These are phyloP conservation scores for Pteropus alecto DNA, from an alignment of 2,113 vertebrate species.

Conservation along the genomic window DNA sequence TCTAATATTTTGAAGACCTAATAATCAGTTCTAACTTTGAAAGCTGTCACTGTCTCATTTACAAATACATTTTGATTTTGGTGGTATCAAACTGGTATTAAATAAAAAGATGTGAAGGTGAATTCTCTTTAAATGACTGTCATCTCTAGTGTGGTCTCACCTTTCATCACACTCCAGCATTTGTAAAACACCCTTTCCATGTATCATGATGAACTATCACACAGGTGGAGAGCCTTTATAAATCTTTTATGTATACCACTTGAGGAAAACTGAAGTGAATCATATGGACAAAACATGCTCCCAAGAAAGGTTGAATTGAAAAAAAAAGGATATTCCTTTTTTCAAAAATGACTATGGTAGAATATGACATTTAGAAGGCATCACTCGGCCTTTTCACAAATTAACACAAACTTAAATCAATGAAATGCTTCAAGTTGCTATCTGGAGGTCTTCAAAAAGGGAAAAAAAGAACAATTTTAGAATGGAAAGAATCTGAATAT, in stretches of 20 bases:
- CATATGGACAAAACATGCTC: neutral
- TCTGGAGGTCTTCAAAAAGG: neutral
- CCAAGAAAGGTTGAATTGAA: conserved; percentile 33
- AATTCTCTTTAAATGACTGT: neutral
- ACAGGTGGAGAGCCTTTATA: neutral
- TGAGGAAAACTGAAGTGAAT: conserved; percentile 20
- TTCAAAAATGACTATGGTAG: neutral
- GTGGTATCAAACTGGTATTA: neutral
- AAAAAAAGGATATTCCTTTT: neutral
- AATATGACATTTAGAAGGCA: conserved; percentile 34
- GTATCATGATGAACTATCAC: neutral
- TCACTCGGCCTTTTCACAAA: conserved; percentile 1
- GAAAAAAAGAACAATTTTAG: neutral
- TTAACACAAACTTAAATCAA: neutral
- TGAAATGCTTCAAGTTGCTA: conserved; percentile 25
- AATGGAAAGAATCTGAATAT: neutral
- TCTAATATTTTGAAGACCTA: neutral
- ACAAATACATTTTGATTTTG: neutral
- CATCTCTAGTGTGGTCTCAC: neutral
- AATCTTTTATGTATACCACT: neutral
- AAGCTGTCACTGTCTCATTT: neutral
- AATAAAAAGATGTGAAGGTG: neutral
- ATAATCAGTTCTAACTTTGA: neutral
- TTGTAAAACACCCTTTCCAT: neutral
- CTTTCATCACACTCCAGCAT: neutral